Conservation (phyloP, 2,797 vertebrate species). For the Phalanger gymnotis region DNA sequence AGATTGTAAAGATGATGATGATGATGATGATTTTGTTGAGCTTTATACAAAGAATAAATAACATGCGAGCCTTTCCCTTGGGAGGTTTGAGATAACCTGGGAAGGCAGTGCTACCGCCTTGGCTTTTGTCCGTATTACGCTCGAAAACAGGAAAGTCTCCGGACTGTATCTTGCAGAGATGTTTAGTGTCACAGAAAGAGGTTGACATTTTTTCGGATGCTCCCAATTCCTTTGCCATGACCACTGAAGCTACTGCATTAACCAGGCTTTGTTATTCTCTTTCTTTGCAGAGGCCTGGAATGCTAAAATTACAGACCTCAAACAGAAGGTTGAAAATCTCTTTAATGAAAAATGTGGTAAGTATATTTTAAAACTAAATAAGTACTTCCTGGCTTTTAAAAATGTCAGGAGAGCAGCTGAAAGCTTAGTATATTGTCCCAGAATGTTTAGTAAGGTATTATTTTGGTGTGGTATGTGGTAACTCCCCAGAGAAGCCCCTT, state of each 20-base stretch:
- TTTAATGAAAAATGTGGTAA: conserved; percentile 89
- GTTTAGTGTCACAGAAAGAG: neutral
- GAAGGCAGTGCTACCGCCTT: too few species aligned
- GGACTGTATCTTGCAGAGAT: neutral
- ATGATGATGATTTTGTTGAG: neutral
- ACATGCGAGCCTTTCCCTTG: neutral
- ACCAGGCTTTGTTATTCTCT: neutral
- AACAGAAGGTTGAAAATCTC: conserved; percentile 86
- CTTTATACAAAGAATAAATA: neutral
- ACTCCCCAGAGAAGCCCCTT: neutral
- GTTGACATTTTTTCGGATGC: neutral
- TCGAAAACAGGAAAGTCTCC: neutral
- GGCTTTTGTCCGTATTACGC: neutral
- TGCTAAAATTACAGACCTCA: conserved; percentile 86
- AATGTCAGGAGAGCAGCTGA: neutral
- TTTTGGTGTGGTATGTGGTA: neutral
- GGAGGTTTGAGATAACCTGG: neutral
- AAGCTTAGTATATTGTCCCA: neutral
- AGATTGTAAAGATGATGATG: neutral
- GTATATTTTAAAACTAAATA: conserved; percentile 48
- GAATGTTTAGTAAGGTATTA: neutral
- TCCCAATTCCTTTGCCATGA: neutral
- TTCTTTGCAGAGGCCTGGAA: conserved; percentile 86
- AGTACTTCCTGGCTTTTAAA: neutral
- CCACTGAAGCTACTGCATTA: neutral